A percentile compares a stretch with the other conserved stretches of the same genome.
Evolutionary conservation across 2,797 vertebrate genomes (phyloP).

Genomic region (Scarus forsteni): DNA sequence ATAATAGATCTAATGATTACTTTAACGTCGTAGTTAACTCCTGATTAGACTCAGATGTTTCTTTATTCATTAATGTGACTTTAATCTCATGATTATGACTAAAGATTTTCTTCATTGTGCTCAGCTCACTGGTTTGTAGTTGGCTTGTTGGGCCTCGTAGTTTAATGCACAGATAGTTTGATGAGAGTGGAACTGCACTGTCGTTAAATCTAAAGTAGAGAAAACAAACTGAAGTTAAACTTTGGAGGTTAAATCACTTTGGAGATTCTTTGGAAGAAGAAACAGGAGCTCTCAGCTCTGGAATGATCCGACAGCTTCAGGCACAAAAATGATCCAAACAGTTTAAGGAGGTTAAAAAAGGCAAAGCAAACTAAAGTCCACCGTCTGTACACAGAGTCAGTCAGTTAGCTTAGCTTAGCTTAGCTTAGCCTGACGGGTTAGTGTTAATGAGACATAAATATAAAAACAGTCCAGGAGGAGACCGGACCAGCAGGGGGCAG

Average conservation of each 20-base stretch:
- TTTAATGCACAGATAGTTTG: conserved; percentile 37
- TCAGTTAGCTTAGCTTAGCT: no score
- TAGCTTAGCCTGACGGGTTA: conserved; percentile 79
- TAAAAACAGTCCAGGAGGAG: conserved; percentile 57
- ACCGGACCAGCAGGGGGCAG: conserved; percentile 56
- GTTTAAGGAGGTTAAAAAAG: conserved; percentile 59
- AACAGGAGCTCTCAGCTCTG: conserved; percentile 55
- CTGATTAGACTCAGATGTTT: no score
- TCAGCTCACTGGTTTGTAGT: no score
- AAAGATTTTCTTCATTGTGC: no score
- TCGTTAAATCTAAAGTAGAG: conserved; percentile 48
- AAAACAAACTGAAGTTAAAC: conserved; percentile 42
- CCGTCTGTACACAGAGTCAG: conserved; percentile 71
- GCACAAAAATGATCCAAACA: conserved; percentile 68
- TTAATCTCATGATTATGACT: no score
- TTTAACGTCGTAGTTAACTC: no score
- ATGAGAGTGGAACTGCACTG: conserved; percentile 29
- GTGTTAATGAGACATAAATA: conserved; percentile 76
- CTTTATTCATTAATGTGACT: no score
- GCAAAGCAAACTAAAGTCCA: conserved; percentile 73
- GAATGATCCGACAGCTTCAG: conserved; percentile 70
- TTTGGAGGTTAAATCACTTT: conserved; percentile 58
- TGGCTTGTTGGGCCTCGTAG: no score
- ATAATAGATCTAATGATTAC: no score
- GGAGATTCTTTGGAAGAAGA: conserved; percentile 60